Evolutionary conservation across 2,888 invertebrate species (phyloP).

Genomic region (Amblyjoppa proteus): DNA sequence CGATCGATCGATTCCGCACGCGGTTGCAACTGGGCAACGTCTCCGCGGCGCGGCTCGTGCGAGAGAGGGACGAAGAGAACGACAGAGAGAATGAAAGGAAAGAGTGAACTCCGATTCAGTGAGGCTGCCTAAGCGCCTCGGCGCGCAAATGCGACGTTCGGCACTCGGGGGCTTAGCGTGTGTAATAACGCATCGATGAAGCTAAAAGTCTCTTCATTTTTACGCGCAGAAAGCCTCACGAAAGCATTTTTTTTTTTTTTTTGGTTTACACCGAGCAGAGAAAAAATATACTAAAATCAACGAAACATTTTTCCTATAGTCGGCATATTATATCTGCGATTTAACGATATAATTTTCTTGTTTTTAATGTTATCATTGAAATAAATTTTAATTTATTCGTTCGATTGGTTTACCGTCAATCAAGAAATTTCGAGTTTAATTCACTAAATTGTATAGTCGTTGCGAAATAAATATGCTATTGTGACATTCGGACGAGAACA

Average conservation of each 20-base stretch:
- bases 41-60: conserved; percentile 41
- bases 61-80: conserved; percentile 30
- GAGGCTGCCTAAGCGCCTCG: conserved; percentile 5
- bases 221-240: not conserved
- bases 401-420: not conserved
- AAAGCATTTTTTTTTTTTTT: not conserved
- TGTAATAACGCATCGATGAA: not conserved
- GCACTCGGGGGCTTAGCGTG: not conserved
- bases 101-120: conserved; percentile 26
- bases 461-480: not conserved
- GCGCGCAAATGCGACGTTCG: not conserved
- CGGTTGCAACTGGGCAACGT: conserved; percentile 29
- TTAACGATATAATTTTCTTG: too few species aligned
- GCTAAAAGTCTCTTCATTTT: not conserved
- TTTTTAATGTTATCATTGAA: not conserved
- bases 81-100: conserved; percentile 22
- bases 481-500: too few species aligned
- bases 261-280: not conserved
- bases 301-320: too few species aligned
- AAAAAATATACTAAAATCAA: not conserved
- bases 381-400: not conserved
- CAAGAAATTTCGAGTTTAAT: not conserved
- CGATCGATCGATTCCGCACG: conserved; percentile 77
- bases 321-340: too few species aligned
- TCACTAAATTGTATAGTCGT: not conserved